Evolutionary conservation across 2,888 invertebrate genomes (phyloP).

Genomic region (Zonitis immaculata): DNA sequence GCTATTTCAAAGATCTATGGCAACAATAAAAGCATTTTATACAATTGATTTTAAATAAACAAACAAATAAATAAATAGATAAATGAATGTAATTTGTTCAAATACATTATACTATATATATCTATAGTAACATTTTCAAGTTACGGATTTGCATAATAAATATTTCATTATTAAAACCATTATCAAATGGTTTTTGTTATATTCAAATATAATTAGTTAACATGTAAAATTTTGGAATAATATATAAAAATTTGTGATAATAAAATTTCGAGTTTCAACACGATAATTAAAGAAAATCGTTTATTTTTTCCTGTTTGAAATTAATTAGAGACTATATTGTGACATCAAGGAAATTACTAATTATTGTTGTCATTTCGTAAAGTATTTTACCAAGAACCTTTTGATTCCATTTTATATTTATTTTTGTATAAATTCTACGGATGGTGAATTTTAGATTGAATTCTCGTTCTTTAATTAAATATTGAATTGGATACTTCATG

Average conservation of each 20-base stretch:
- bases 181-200: no score
- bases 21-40: background rate
- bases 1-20: background rate
- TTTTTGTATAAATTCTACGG: background rate
- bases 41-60: background rate
- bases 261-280: no score
- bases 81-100: background rate
- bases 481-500: background rate
- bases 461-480: constrained; percentile 1
- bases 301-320: background rate
- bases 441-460: background rate
- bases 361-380: background rate
- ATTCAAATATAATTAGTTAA: no score
- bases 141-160: background rate
- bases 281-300: no score
- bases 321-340: constrained; percentile 1
- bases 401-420: background rate
- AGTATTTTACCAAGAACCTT: constrained; percentile 1
- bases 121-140: background rate
- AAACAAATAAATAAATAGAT: background rate
- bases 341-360: background rate
- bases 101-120: no score
- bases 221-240: no score
- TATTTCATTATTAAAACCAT: no score
- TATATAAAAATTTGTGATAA: no score